These are phyloP conservation scores for Paracentrotus lividus DNA, from an alignment of 53 echinoderm and acorn worm genomes.

Conservation along the genomic window DNA sequence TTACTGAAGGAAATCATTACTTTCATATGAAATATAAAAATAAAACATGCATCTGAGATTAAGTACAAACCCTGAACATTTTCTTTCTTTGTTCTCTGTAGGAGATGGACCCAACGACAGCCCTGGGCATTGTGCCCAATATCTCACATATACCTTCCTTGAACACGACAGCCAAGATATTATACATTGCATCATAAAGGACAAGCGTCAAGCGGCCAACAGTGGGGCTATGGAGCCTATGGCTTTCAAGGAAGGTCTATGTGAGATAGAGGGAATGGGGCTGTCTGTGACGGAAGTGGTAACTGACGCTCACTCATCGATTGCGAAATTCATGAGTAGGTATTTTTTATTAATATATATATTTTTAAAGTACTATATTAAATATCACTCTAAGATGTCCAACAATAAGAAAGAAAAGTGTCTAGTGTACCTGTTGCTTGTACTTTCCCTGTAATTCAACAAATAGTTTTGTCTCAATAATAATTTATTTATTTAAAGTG, in stretches of 20 bases:
- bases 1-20: too few species aligned
- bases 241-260: constrained; percentile 22
- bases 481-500: background rate
- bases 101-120: constrained; percentile 63
- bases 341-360: constrained; percentile 13
- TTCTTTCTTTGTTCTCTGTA: too few species aligned
- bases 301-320: constrained; percentile 62
- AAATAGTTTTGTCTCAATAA: background rate
- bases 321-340: constrained; percentile 52
- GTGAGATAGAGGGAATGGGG: background rate
- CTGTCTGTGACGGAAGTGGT: constrained; percentile 15
- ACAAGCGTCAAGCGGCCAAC: constrained; percentile 61
- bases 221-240: constrained; percentile 40
- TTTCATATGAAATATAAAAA: too few species aligned
- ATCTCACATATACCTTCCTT: constrained; percentile 14
- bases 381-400: too few species aligned
- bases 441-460: background rate
- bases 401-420: too few species aligned
- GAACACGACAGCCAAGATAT: constrained; percentile 20
- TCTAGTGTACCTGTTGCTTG: too few species aligned
- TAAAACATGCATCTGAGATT: too few species aligned
- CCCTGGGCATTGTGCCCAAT: constrained; percentile 59
- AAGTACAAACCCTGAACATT: too few species aligned
- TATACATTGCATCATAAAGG: constrained; percentile 1
- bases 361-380: too few species aligned